Base-by-base conservation (phyloP, 1,140 invertebrate genomes). In the Drosophila nannoptera region DNA sequence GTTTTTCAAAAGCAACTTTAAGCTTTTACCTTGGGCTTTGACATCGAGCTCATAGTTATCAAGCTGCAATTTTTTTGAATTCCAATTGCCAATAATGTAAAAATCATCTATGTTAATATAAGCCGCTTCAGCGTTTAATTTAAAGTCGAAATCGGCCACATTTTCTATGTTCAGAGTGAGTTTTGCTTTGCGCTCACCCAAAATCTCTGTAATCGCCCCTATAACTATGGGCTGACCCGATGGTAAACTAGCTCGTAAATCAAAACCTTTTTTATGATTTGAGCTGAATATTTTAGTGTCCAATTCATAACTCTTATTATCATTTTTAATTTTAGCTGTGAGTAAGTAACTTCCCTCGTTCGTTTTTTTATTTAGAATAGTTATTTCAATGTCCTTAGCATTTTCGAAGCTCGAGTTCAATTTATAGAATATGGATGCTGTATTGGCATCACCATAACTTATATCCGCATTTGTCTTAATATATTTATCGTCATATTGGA, bases 41-140 rank as follows among this genome's bases (percentile, higher is more conserved):
- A 93, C 91, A 45, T 94, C 92, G 0, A 94, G 88, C 11, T 92
- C 90, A 69, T 94, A 92, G 65, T 94, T 94, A 46, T 95, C 92
- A 1, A 93, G 73, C 11, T 93, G 92, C 2, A 95, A 78, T 64
- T 92, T 92, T 7, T 93, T 92, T 5, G 93, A 93, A 78, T 95
- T 93, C n/a, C 93, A 91, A 52, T 92, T 90, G 1, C 91, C 74
- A 63, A 92, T 92, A 12, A 95, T 82, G 36, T 90, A 87, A 49
- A 94, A 93, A 63, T 94, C 91, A 45, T 96, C 94, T n/a, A 94
- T 88, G 43, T 90, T 92, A 7, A 90, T 90, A 0, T 94, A 82
- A 16, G 92, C 92, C 0, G 90, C 90, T 56, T 94, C 93, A 4
- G 90, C 69, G 38, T 90, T 90, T 2, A 90, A 77, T 52, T 92